Conservation (phyloP, 1,140 invertebrate genomes). For the Tyrophagus putrescentiae region DNA sequence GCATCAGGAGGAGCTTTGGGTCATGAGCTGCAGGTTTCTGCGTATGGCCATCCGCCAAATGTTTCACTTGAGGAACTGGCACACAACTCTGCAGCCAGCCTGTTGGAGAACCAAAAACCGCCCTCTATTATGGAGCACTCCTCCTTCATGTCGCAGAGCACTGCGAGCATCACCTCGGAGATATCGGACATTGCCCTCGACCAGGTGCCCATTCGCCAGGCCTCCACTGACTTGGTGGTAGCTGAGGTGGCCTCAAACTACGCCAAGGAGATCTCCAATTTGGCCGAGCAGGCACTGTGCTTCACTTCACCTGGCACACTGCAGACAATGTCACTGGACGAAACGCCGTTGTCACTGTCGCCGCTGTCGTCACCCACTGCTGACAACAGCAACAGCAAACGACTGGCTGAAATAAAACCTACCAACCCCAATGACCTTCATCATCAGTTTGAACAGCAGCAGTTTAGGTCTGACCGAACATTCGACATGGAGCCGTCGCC, state of each 20-base stretch:
- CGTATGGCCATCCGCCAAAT: background rate
- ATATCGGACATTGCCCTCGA: slow-evolving; percentile 27
- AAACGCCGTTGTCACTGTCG: too few species aligned
- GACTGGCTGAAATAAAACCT: too few species aligned
- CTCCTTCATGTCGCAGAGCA: slow-evolving; percentile 30
- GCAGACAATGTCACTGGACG: too few species aligned
- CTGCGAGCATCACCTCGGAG: slow-evolving; percentile 17
- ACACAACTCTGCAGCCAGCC: background rate
- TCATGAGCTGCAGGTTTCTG: too few species aligned
- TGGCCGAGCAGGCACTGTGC: too few species aligned
- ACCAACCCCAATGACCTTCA: too few species aligned
- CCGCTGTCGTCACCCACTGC: too few species aligned
- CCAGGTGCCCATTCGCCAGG: background rate
- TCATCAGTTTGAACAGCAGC: too few species aligned
- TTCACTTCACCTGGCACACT: too few species aligned
- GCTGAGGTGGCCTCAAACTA: slow-evolving; percentile 7
- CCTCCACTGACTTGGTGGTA: background rate
- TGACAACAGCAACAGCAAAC: too few species aligned
- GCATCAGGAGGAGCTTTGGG: too few species aligned
- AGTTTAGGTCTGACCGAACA: slow-evolving; percentile 1
- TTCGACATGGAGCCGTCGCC: slow-evolving; percentile 7
- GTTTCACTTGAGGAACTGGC: slow-evolving; percentile 16
- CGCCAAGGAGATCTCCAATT: slow-evolving; percentile 1
- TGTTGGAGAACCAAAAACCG: slow-evolving; percentile 53
- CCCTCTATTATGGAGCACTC: slow-evolving; percentile 48